These are phyloP conservation scores for Xestia xanthographa DNA, from an alignment of 2,888 invertebrate genomes.

Conservation along the genomic window DNA sequence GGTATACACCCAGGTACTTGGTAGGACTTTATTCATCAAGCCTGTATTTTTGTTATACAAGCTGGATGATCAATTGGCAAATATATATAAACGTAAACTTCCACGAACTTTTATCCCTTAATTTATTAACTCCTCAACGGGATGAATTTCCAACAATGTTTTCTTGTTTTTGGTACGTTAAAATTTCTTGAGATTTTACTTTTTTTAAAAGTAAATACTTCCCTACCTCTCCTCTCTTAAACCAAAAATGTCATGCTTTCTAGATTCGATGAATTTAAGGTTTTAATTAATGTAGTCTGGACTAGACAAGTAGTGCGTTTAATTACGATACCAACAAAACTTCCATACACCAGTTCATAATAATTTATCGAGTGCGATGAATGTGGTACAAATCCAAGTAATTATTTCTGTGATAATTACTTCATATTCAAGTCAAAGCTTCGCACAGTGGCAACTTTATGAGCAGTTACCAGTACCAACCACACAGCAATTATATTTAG, in stretches of 20 bases:
- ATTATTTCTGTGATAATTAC: conserved; percentile 33
- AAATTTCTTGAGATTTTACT: too few relatives aligned
- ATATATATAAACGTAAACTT: background rate
- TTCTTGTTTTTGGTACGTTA: too few relatives aligned
- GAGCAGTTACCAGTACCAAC: conserved; percentile 38
- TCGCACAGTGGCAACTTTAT: conserved; percentile 19
- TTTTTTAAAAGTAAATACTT: too few relatives aligned
- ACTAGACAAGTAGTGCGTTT: background rate
- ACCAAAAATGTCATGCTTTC: background rate
- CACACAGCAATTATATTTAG: conserved; percentile 52
- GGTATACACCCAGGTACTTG: background rate
- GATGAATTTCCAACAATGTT: too few relatives aligned
- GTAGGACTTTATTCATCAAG: background rate
- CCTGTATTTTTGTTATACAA: background rate
- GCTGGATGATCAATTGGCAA: background rate
- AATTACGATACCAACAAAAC: background rate
- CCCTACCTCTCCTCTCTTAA: too few relatives aligned
- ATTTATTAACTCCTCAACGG: too few relatives aligned
- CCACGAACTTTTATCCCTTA: background rate
- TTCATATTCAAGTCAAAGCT: conserved; percentile 36
- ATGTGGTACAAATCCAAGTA: conserved; percentile 13
- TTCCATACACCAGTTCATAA: background rate
- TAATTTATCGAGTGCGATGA: background rate
- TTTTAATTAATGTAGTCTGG: background rate
- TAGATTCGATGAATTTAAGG: background rate